These are phyloP conservation scores for Brevimyrus niger DNA, from an alignment of 2,113 vertebrate species.

Conservation along the genomic window DNA sequence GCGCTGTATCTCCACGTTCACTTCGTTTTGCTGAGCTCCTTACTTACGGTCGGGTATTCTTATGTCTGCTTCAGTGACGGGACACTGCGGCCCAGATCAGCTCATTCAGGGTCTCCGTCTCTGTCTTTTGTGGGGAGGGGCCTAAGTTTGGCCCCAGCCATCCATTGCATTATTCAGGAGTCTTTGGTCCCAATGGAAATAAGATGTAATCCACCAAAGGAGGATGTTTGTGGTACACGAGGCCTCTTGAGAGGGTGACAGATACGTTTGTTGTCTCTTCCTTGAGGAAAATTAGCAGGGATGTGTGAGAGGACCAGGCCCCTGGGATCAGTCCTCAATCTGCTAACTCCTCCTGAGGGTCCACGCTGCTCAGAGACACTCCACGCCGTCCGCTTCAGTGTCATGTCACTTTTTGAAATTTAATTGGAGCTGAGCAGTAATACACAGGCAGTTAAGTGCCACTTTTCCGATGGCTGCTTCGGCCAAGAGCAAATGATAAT, in stretches of 20 bases:
- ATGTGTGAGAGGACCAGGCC: not conserved
- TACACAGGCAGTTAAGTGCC: not conserved
- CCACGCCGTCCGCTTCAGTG: not conserved
- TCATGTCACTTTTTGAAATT: not conserved
- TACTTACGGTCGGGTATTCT: not conserved
- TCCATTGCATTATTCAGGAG: constrained; percentile 25
- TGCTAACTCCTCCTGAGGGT: not conserved
- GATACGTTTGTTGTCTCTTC: constrained; percentile 24
- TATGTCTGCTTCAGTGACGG: not conserved
- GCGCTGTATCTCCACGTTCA: not conserved
- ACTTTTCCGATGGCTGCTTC: not conserved
- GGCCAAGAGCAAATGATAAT: not conserved
- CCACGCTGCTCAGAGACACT: not conserved
- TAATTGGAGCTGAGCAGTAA: not conserved
- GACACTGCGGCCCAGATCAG: not conserved
- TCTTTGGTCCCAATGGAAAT: constrained; percentile 10
- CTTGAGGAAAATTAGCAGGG: not conserved
- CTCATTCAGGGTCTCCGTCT: not conserved
- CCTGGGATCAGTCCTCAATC: not conserved
- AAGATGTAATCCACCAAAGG: constrained; percentile 8
- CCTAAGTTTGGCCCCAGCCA: constrained; percentile 1
- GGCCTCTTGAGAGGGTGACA: constrained; percentile 18
- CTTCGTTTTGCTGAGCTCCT: not conserved
- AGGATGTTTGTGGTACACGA: not conserved
- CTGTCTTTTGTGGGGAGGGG: not conserved